Base-by-base conservation (phyloP, 2,113 vertebrate genomes). In the Polyodon spathula region DNA sequence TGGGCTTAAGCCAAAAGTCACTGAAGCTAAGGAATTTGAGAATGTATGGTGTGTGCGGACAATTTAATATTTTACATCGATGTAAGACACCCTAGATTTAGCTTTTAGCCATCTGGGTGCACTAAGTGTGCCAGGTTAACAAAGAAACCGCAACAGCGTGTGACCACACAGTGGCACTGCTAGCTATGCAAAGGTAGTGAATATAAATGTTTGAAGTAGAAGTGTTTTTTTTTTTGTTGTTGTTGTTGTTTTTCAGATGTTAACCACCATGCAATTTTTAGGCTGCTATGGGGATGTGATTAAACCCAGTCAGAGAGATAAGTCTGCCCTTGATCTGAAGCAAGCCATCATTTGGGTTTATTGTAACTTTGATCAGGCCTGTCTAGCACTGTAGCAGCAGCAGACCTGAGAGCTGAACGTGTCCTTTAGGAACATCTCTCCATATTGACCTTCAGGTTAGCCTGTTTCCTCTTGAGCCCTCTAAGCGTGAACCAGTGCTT, bases 401-500 rank as follows among this genome's bases (percentile, higher is more conserved):
- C 51, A 56, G 40, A 15, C 58, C 16, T 55, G 52, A 54, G 37
- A 43, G 58, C 64, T 51, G 67, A 59, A 78, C 74, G 6, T 63
- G 8, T 77, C 75, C 75, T 80, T 68, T 61, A 62, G 70, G 74
- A 81, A 81, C 72, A 39, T 56, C 74, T 71, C 76, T 79, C 77
- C 62, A 55, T 71, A 64, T 63, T 84, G 87, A 88, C 86, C 88
- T 89, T 89, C 86, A 85, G 79, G 42, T 42, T 79, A 72, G 78
- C 72, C 75, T 69, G 66, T 16, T 80, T 83, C 79, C 81, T 84
- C 79, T 64, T 0, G 68, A 85, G 81, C 76, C 80, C 82, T 84
- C 80, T 83, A 81, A 82, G 80, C 80, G 81, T 86, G 82, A 89
- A 86, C 83, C 81, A 84, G 82, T 69, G 80, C 82, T 80, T 16